Evolutionary conservation across 2,113 vertebrate genomes (phyloP).

Genomic region (Calidris pygmaea): DNA sequence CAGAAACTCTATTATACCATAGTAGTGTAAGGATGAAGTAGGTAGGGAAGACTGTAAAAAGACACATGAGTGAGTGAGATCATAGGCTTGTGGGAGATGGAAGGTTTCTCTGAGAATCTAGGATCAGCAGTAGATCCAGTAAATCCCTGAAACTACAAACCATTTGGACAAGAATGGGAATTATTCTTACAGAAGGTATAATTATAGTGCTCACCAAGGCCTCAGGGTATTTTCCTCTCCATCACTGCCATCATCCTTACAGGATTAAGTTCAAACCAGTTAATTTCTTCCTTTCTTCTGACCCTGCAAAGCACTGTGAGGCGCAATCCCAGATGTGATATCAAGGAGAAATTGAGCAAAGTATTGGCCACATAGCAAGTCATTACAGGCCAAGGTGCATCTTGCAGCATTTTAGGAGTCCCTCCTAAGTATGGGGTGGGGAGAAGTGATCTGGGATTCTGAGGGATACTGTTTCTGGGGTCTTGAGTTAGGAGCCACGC

Average conservation of each 20-base stretch:
- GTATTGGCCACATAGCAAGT: neutral
- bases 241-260: constrained; percentile 17
- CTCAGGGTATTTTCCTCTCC: constrained; percentile 9
- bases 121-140: constrained; percentile 32
- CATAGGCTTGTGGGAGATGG: neutral
- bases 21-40: neutral
- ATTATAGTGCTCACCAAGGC: neutral
- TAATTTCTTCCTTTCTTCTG: neutral
- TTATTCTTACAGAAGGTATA: neutral
- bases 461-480: neutral
- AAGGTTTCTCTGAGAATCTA: neutral
- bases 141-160: constrained; percentile 38
- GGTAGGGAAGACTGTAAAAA: neutral
- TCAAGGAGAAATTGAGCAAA: neutral
- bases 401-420: neutral
- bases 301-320: neutral
- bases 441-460: neutral
- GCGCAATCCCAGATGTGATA: neutral
- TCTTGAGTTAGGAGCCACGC: neutral
- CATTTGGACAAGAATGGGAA: neutral
- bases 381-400: neutral
- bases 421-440: neutral
- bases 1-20: neutral
- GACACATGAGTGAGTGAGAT: neutral
- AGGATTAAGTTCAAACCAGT: constrained; percentile 30